Conservation (phyloP, 2,113 vertebrate species). For the Brachirus orientalis region DNA sequence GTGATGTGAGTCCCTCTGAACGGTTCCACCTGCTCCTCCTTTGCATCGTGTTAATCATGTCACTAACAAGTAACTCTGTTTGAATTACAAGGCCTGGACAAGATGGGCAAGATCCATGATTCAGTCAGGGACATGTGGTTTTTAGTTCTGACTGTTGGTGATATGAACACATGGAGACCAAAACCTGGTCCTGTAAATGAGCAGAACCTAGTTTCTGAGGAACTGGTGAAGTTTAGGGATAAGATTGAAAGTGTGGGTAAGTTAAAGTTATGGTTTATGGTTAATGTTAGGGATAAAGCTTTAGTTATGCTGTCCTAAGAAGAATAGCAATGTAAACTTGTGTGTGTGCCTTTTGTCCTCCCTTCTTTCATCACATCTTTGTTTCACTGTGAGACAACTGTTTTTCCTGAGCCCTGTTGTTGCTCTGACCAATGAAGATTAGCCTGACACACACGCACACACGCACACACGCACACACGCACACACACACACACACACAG, state of each 20-base stretch:
- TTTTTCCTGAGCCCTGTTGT: constrained; percentile 58
- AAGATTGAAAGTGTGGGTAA: too few relatives aligned
- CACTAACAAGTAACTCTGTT: too few relatives aligned
- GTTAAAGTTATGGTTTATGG: too few relatives aligned
- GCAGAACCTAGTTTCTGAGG: too few relatives aligned
- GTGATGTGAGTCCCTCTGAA: too few relatives aligned
- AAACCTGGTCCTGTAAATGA: too few relatives aligned
- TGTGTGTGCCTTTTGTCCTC: constrained; percentile 23
- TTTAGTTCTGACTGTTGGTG: constrained; percentile 24
- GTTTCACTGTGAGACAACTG: constrained; percentile 40
- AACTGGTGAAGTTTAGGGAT: too few relatives aligned
- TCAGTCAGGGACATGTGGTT: not conserved
- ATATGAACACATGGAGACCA: constrained; percentile 5
- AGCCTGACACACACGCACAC: constrained; percentile 35
- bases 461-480: constrained; percentile 25
- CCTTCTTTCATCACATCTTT: constrained; percentile 46
- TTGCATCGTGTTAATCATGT: too few relatives aligned
- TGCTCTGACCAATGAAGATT: constrained; percentile 59
- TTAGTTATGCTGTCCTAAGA: not conserved
- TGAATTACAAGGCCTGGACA: too few relatives aligned
- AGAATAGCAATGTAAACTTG: not conserved
- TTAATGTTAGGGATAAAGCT: too few relatives aligned
- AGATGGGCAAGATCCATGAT: not conserved
- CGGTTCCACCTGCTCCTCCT: too few relatives aligned
- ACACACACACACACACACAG: constrained; percentile 31